Conservation (phyloP, 2,888 invertebrate genomes). For the Enoplolaimus lenunculus region DNA sequence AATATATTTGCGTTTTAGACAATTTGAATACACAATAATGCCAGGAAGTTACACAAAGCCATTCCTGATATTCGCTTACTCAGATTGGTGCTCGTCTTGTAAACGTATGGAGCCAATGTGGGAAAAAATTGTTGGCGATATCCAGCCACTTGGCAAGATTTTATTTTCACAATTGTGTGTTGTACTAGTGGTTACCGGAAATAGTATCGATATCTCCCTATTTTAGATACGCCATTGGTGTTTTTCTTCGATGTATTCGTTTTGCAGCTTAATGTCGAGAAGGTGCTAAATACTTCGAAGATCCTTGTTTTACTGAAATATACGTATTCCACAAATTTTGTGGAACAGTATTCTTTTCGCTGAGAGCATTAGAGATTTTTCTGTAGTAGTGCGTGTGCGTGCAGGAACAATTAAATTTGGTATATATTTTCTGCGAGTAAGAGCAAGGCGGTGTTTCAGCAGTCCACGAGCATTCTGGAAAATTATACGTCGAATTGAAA, state of each 20-base stretch:
- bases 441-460: no score
- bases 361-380: no score
- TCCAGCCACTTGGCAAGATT: conserved; percentile 42
- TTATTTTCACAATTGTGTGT: neutral
- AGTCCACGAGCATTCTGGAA: neutral
- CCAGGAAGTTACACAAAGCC: conserved; percentile 41
- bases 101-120: conserved; percentile 42
- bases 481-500: neutral
- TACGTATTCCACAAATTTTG: no score
- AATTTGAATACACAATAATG: conserved; percentile 37
- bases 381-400: no score
- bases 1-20: conserved; percentile 34
- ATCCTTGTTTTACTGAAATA: neutral
- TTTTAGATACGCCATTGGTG: no score
- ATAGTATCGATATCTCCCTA: no score
- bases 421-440: no score
- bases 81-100: conserved; percentile 45
- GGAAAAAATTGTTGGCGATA: conserved; percentile 42
- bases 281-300: no score
- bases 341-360: no score
- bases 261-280: no score
- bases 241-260: no score
- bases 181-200: neutral
- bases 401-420: no score
- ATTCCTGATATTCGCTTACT: conserved; percentile 44